Evolutionary conservation across 2,888 invertebrate species (phyloP).

Genomic region (Drosophila barbarae): DNA sequence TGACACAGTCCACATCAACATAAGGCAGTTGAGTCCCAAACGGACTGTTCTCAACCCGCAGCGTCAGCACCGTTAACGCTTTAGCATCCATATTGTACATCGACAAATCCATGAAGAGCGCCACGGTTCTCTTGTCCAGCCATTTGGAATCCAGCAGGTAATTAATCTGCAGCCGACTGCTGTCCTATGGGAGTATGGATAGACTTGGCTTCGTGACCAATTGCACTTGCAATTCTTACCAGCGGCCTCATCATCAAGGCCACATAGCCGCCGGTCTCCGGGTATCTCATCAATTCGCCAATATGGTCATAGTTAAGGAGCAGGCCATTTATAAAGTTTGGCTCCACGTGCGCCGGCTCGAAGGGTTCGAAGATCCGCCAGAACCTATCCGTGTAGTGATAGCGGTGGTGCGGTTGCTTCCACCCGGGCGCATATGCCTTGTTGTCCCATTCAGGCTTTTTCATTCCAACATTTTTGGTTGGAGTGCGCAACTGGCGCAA

Average conservation of each 20-base stretch:
- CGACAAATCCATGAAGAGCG: slow-evolving; percentile 76
- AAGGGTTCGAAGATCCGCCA: slow-evolving; percentile 77
- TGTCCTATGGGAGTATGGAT: slow-evolving; percentile 19
- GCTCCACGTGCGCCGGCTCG: slow-evolving; percentile 44
- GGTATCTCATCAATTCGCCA: slow-evolving; percentile 59
- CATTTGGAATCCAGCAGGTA: slow-evolving; percentile 65
- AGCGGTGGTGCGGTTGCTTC: slow-evolving; percentile 46
- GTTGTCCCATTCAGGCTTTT: slow-evolving; percentile 31
- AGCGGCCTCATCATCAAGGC: slow-evolving; percentile 61
- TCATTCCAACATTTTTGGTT: slow-evolving; percentile 9
- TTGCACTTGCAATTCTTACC: neutral
- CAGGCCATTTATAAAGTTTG: slow-evolving; percentile 1
- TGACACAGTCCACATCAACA: slow-evolving; percentile 57
- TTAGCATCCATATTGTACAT: slow-evolving; percentile 75
- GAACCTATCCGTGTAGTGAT: slow-evolving; percentile 66
- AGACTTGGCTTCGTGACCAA: neutral
- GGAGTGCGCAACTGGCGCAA: slow-evolving; percentile 63
- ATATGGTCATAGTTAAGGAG: slow-evolving; percentile 37
- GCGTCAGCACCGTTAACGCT: slow-evolving; percentile 70
- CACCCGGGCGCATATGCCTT: slow-evolving; percentile 67
- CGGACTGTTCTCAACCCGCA: slow-evolving; percentile 71
- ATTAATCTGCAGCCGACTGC: slow-evolving; percentile 64
- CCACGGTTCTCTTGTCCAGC: slow-evolving; percentile 70
- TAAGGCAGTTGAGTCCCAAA: slow-evolving; percentile 60
- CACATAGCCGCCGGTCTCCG: slow-evolving; percentile 64